Evolutionary conservation across 2,888 invertebrate genomes (phyloP), one percentile per base, ranked within the genome.

Genomic region (Empis livida): DNA sequence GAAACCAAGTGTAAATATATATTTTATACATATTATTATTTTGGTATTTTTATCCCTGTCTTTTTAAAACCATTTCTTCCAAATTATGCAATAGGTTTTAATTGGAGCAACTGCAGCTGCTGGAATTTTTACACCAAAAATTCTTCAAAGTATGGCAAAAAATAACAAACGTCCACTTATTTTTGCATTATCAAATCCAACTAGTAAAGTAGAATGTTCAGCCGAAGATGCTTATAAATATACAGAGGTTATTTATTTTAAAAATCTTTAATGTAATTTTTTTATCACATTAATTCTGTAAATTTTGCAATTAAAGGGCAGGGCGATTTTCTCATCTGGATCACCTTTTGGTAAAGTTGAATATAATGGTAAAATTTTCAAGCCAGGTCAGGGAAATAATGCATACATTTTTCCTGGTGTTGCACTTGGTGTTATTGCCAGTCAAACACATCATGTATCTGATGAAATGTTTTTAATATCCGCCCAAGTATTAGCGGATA

Each of bases 121-220:
- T 39, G 92, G 92, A 16, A 87, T 92, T 0, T 99, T 99, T 67
- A 94, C 89, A 0, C 78, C 86, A 9, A 82, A 83, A 54, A 82
- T 99, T 43, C 70, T 99, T 44, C 72, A 79, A 59, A 80, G 81
- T 56, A 95, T 99, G 96, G 90, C 82, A 0, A 68, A 73, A 48
- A 83, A 84, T 63, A 91, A 92, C 56, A 82, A 92, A 5, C 76
- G 85, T 45, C 99, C 99, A 0, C 79, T 99, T 55, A 84, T 99
- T 54, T 97, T 99, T 65, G 97, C 99, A 10, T 76, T 99, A 39
- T 96, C 96, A 56, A 99, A 99, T 73, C 99, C 99, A 8, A 99
- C 99, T 1, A 84, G 82, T 68, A 92, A 91, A 74, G 94, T 99
- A 1, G 99, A 99, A 71, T 99, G 99, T 65, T 97, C 97, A 1